A percentile compares a stretch with the other conserved stretches of the same genome.
phyloP scores from a whole-genome alignment of 2,113 vertebrate genomes.

The Callospermophilus lateralis region DNA sequence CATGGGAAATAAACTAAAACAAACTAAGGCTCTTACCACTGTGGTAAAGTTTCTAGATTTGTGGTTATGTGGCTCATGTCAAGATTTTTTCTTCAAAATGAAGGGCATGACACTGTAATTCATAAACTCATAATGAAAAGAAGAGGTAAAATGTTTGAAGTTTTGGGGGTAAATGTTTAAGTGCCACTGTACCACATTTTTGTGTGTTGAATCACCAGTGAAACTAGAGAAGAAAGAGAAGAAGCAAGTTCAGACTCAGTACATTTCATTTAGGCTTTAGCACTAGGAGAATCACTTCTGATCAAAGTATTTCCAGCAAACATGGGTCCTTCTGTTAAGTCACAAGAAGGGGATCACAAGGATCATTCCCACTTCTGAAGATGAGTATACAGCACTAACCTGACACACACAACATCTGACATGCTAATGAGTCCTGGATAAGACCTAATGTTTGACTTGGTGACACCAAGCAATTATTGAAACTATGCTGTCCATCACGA shows the following conservation, averaged over 20 bases:
- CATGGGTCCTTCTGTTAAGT: background rate
- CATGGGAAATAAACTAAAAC: background rate
- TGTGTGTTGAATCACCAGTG: background rate
- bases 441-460: background rate
- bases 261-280: background rate
- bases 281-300: background rate
- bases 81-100: background rate
- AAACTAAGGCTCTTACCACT: background rate
- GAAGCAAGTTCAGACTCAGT: background rate
- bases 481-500: background rate
- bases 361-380: background rate
- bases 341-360: background rate
- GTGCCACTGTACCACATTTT: background rate
- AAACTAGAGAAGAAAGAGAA: background rate
- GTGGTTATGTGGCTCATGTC: accelerated
- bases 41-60: background rate
- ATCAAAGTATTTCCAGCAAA: background rate
- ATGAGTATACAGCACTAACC: background rate
- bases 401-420: background rate
- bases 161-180: background rate
- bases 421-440: background rate
- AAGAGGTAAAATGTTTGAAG: background rate
- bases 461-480: background rate
- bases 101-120: background rate
- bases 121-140: background rate